Base-by-base conservation (phyloP, 2,113 vertebrate species). In the Chelonoidis abingdonii region DNA sequence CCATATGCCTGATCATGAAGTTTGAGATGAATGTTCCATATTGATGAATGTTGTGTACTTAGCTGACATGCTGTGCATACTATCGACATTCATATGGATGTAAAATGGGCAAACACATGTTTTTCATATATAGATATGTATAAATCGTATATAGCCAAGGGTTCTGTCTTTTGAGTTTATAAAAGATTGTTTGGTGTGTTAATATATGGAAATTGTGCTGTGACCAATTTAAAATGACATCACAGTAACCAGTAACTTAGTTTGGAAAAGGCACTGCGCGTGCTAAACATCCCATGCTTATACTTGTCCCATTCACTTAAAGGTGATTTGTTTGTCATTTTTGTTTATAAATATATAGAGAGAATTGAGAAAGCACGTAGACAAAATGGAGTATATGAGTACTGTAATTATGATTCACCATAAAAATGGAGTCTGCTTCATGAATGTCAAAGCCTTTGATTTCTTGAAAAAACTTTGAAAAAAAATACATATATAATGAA, bases 391-490 rank as follows among this genome's bases (percentile, higher is more conserved):
- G n/a, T 47, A 84, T 93, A 80, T 95, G 86, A 97, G 89, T 90
- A 93, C 78, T 76, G 19, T 86, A 89, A 96, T 97, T 95, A 95
- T 79, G 89, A 92, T 94, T 90, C 84, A 89, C 8, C 0, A 1
- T 80, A 88, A 93, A 94, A 97, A 88, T 88, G 75, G 56, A 91
- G 53, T 41, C 10, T 56, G 24, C 35, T 84, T 86, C 95, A 86
- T 93, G 91, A 92, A 92, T 31, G 22, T 94, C 87, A 95, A 85
- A 92, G 76, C 47, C 83, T 94, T 94, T 95, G 69, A 97, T 96
- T 96, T 96, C 85, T 91, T 85, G 41, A 81, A 89, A 87, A 50
- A 87, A 41, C 31, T 89, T 76, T 81, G 84, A 56, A 88, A 90
- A 90, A 95, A 96, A 27, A 79, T 88, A 14, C 16, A 54, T 83